These are phyloP conservation scores for Sinotaia quadrata DNA, from an alignment of 2,888 invertebrate species.

Conservation along the genomic window DNA sequence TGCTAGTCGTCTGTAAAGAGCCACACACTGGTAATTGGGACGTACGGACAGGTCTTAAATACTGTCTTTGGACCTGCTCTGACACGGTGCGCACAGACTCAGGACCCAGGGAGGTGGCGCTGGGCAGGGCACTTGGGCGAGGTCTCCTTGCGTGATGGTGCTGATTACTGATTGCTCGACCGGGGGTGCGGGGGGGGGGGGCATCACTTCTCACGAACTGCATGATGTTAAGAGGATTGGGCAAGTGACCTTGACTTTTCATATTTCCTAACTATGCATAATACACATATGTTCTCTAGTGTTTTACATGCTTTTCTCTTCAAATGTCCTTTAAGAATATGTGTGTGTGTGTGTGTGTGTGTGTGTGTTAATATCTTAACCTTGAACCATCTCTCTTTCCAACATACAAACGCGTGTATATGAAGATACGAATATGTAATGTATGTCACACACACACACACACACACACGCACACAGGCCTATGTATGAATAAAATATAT, in stretches of 20 bases:
- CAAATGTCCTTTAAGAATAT: neutral
- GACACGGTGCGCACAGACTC: neutral
- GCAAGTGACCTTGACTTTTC: too few species aligned
- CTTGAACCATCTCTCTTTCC: too few species aligned
- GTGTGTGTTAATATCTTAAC: neutral
- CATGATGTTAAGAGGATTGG: neutral
- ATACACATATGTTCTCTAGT: neutral
- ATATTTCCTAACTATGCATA: too few species aligned
- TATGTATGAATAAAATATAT: neutral
- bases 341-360: neutral
- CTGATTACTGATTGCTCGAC: neutral
- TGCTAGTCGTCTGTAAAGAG: too few species aligned
- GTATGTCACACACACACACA: neutral
- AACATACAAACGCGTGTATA: neutral
- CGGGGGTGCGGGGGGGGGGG: too few species aligned
- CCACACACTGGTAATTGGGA: too few species aligned
- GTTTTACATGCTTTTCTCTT: neutral
- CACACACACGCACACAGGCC: conserved; percentile 5
- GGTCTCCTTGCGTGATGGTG: neutral
- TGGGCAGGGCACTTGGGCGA: neutral
- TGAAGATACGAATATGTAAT: neutral
- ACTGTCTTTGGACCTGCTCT: neutral
- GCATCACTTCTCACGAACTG: too few species aligned
- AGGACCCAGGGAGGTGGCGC: neutral
- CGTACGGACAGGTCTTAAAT: neutral